Base-by-base conservation (phyloP, 2,888 invertebrate species). In the Phortica okadai region DNA sequence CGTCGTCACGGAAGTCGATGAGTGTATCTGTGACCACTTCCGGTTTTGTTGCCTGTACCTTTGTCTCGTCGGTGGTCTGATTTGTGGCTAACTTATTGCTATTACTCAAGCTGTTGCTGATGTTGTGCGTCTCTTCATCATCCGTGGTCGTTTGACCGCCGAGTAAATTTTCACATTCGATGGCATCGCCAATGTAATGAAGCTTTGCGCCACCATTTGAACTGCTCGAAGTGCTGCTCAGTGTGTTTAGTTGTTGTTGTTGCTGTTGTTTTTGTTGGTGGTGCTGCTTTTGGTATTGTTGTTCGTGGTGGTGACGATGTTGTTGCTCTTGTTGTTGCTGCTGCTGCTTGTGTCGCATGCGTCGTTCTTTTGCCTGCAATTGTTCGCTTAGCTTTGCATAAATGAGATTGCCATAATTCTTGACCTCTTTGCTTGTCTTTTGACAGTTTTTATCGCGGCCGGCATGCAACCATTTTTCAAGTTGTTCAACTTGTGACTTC, bases 401-500 rank as follows among this genome's bases (percentile, higher is more conserved):
- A 77, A 92, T 81, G 59, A 91, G 86, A 81, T 91, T 91, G 79
- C 92, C 91, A 76, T 89, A 91, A 82, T 90, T 90, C 76, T 90
- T 91, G 41, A 87, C 88, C 58, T 90, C 89, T 79, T 91, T 90
- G 76, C 85, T 88, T 75, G 83, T 79, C 58, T 90, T 88, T 50
- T 80, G 82, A 66, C 75, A 75, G 21, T 80, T 59, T 25, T 66
- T 62, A 10, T 80, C 79, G 16, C 77, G 79, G 75, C 50, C 76
- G 66, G n/a, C 87, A 25, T 84, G 84, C 72, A 93, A 89, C 93
- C 93, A 93, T 81, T 92, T 92, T 62, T 93, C 93, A 21, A 93
- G 93, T 77, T 92, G 91, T n/a, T 91, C 90, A 74, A 90, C 84
- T 4, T 88, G 82, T 11, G 88, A 79, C 77, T 87, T 89, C 21